A percentile compares a stretch with the other conserved stretches of the same genome.
Evolutionary conservation across 2,797 vertebrate species (phyloP).

Genomic region (Cossypha polioptera): DNA sequence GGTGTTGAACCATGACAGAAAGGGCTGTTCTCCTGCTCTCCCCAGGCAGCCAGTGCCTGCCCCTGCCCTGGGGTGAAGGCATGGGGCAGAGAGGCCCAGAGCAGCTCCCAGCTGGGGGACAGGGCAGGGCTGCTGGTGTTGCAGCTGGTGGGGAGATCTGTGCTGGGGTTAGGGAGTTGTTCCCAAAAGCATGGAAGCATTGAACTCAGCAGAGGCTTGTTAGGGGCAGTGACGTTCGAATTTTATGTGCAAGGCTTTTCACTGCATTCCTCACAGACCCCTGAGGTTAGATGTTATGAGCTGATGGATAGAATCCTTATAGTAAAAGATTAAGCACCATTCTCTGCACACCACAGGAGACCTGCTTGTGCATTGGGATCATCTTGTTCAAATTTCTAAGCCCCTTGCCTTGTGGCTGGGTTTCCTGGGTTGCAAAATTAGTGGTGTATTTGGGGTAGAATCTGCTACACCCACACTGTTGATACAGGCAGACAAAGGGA

Average conservation of each 20-base stretch:
- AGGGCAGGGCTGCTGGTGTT: not conserved
- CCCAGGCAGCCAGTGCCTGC: too few species aligned
- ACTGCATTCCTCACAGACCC: not conserved
- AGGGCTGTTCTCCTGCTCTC: not conserved
- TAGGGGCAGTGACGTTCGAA: not conserved
- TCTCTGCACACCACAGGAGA: not conserved
- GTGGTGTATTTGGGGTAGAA: not conserved
- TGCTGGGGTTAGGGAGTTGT: not conserved
- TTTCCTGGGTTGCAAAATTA: not conserved
- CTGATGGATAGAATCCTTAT: not conserved
- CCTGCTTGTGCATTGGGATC: not conserved
- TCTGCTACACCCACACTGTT: not conserved
- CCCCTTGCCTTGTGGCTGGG: not conserved
- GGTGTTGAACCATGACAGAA: too few species aligned
- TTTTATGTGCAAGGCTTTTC: not conserved
- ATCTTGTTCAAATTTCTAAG: not conserved
- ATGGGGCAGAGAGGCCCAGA: not conserved
- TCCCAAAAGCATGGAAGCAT: rapidly evolving
- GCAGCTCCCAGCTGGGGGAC: rapidly evolving
- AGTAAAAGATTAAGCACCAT: not conserved
- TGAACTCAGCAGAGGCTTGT: not conserved
- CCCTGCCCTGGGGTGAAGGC: too few species aligned
- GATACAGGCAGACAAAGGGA: not conserved
- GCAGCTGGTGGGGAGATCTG: not conserved
- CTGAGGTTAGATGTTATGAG: not conserved